Percentiles rank a stretch among this genome's conserved stretches.
Evolutionary conservation across 1,140 invertebrate species (phyloP).

Genomic region (Hypothenemus hampei): DNA sequence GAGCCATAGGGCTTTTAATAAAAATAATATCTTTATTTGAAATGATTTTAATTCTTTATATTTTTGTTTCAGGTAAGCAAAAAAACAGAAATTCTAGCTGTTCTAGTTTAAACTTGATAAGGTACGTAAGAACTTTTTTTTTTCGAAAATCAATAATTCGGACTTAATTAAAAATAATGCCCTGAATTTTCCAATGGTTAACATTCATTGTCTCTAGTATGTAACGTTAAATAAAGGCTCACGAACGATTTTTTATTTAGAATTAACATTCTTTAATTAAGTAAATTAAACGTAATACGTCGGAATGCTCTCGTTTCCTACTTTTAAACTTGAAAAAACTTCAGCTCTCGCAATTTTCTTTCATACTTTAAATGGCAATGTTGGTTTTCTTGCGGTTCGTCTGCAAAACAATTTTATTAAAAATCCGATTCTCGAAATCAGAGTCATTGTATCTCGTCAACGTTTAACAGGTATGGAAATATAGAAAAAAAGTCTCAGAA

Average conservation of each 20-base stretch:
- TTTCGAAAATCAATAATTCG: too few relatives aligned
- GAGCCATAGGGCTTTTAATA: not conserved
- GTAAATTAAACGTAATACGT: constrained; percentile 14
- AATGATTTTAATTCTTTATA: not conserved
- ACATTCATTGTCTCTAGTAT: too few relatives aligned
- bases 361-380: constrained; percentile 17
- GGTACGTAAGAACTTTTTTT: too few relatives aligned
- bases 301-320: constrained; percentile 20
- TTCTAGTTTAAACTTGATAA: not conserved
- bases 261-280: constrained; percentile 20
- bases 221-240: constrained; percentile 3
- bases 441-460: constrained; percentile 13
- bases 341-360: constrained; percentile 1
- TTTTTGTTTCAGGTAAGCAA: constrained; percentile 9
- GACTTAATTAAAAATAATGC: too few relatives aligned
- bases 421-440: constrained; percentile 24
- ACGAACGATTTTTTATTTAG: constrained; percentile 2
- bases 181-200: too few relatives aligned
- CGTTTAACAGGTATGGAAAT: constrained; percentile 21
- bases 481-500: constrained; percentile 13
- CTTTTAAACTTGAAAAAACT: constrained; percentile 3
- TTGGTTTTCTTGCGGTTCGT: constrained; percentile 1
- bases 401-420: constrained; percentile 11
- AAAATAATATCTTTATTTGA: constrained; percentile 16
- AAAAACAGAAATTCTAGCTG: not conserved